Percentiles rank a stretch among this genome's conserved stretches.
Evolutionary conservation across 1,140 invertebrate species (phyloP).

Genomic region (Cepaea nemoralis): DNA sequence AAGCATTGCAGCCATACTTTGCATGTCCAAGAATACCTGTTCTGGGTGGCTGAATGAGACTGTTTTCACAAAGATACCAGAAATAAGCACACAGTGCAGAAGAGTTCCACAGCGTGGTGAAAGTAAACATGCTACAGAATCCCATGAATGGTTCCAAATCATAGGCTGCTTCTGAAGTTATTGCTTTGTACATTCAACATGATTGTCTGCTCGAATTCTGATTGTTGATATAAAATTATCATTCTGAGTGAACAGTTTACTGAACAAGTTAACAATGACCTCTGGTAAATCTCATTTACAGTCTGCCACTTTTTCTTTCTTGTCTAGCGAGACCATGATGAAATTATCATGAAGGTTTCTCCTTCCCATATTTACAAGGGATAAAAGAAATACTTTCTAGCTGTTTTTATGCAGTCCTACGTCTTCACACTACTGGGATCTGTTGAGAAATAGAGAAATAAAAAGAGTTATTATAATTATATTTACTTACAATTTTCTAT

Average conservation of each 20-base stretch:
- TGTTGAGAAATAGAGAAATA: neutral
- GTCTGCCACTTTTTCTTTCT: neutral
- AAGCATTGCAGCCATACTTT: too few relatives aligned
- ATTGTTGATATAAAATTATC: neutral
- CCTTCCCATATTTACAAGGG: neutral
- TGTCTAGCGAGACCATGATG: neutral
- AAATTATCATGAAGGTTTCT: neutral
- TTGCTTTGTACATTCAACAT: neutral
- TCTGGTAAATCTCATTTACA: neutral
- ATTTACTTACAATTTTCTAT: too few relatives aligned
- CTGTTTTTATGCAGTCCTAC: neutral
- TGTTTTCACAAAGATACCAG: too few relatives aligned
- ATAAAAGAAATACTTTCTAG: neutral
- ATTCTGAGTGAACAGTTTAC: neutral
- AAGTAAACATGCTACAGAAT: too few relatives aligned
- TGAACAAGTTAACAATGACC: neutral
- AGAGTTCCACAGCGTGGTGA: neutral
- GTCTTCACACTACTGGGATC: constrained; percentile 28
- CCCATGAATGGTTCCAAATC: neutral
- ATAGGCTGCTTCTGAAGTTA: neutral
- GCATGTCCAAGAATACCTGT: too few relatives aligned
- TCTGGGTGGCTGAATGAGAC: too few relatives aligned
- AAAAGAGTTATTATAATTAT: constrained; percentile 3
- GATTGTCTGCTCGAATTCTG: neutral
- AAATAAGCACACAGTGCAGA: too few relatives aligned